Percentiles rank a stretch among this genome's conserved stretches.
These are phyloP conservation scores for Sisyra nigra DNA, from an alignment of 2,888 invertebrate species.

Conservation along the genomic window DNA sequence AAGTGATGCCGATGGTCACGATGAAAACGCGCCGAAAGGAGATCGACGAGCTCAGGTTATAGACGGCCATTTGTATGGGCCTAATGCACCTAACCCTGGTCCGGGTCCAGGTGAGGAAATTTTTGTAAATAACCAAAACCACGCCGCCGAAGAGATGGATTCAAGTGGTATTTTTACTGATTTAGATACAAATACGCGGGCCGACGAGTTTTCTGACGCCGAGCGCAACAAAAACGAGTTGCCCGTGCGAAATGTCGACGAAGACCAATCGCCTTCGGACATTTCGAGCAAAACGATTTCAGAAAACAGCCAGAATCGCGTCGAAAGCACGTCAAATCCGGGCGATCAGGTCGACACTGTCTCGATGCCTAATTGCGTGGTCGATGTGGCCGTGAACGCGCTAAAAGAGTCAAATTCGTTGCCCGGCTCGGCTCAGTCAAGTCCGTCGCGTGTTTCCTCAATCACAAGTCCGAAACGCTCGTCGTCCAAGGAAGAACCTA, in stretches of 20 bases:
- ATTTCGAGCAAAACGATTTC: constrained; percentile 36
- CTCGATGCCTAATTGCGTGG: constrained; percentile 11
- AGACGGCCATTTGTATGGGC: constrained; percentile 76
- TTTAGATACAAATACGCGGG: constrained; percentile 53
- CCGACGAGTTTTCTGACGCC: constrained; percentile 21
- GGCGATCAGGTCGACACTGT: too few relatives aligned
- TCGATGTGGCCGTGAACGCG: constrained; percentile 14
- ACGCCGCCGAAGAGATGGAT: constrained; percentile 60
- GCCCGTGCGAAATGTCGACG: constrained; percentile 16
- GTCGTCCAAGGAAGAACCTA: constrained; percentile 18
- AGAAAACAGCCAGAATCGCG: constrained; percentile 30
- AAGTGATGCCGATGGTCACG: constrained; percentile 76
- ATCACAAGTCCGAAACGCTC: constrained; percentile 12
- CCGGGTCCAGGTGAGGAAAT: constrained; percentile 29
- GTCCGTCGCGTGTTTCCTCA: constrained; percentile 18
- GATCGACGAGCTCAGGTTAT: constrained; percentile 71
- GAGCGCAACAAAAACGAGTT: constrained; percentile 19
- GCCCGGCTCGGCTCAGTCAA: constrained; percentile 20
- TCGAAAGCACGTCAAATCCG: too few relatives aligned
- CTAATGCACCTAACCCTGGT: constrained; percentile 35
- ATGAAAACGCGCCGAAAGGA: constrained; percentile 50
- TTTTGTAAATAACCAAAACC: constrained; percentile 26
- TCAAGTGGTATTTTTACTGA: constrained; percentile 82
- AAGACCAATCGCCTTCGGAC: constrained; percentile 48
- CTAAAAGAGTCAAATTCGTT: constrained; percentile 21